Evolutionary conservation across 1,140 invertebrate species (phyloP), one percentile per base, ranked within the genome.

Genomic region (Watersipora subatra): DNA sequence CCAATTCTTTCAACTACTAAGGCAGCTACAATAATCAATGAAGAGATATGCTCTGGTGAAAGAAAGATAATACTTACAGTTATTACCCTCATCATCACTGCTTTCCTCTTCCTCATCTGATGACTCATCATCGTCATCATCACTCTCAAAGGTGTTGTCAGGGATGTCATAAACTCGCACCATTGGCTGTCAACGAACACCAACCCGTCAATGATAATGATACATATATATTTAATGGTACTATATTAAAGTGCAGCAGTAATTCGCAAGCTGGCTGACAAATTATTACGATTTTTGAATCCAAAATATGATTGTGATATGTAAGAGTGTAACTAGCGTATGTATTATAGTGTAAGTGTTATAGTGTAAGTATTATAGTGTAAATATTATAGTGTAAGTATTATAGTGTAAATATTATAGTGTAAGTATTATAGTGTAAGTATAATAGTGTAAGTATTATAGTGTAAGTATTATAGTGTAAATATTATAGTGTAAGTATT

Each of bases 121-220:
- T 29, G 70, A 69, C 17, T 90, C 89, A 57, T 91, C 90, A 30
- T 94, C 91, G 17, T 93, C 92, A 57, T 90, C 92, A 76, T 97
- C 93, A n/a, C 91, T 93, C 76, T 97, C 93, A 82, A 97, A 97
- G 1, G 93, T 96, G 77, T 96, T 94, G 81, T 97, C 92, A 46
- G 95, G 95, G 75, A 97, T 96, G 80, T 96, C 92, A 75, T 97
- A 97, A 62, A 98, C 84, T 68, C 93, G 87, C 71, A 97, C 92
- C 82, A 97, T 87, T 1, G 91, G 91, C 87, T 85, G 73, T 20
- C 77, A 76, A 70, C 67, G 71, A 64, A 70, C 67, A 69, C 46
- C 46, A 55, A 55, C 22, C 46, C 22, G 17, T 17, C 46, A 22
- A 55, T 55, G 17, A 17, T 17, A 17, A 17, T 55, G 17, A 55